Evolutionary conservation across 2,888 invertebrate species (phyloP).

Genomic region (Drosophila lutescens): DNA sequence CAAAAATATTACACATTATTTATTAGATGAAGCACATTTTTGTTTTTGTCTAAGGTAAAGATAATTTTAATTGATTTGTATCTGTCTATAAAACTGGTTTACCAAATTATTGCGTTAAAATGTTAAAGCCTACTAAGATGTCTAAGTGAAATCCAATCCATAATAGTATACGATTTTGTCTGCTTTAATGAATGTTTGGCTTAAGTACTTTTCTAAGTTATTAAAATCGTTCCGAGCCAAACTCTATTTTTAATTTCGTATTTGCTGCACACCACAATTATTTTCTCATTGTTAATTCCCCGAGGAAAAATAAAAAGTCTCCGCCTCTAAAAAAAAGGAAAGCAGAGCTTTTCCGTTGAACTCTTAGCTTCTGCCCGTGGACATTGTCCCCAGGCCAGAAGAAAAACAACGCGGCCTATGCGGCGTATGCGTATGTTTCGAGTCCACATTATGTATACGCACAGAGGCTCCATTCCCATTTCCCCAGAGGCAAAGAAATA

Average conservation of each 20-base stretch:
- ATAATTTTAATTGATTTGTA: no score
- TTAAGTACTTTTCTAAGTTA: neutral
- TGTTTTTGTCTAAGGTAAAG: no score
- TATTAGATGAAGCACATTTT: no score
- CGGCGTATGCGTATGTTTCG: conserved; percentile 61
- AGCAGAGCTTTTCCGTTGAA: conserved; percentile 2
- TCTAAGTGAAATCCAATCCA: no score
- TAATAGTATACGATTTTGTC: neutral
- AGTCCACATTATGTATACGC: conserved; percentile 71
- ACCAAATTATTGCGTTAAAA: no score
- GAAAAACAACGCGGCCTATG: conserved; percentile 46
- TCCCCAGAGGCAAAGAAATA: neutral
- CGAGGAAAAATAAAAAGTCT: neutral
- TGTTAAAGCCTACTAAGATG: no score
- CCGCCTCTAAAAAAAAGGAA: neutral
- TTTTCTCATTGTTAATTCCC: neutral
- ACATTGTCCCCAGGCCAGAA: conserved; percentile 12
- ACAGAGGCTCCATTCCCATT: conserved; percentile 11
- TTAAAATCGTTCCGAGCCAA: neutral
- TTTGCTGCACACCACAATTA: neutral
- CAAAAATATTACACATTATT: no score
- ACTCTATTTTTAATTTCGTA: conserved; percentile 2
- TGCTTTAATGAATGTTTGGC: neutral
- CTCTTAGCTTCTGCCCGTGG: conserved; percentile 25
- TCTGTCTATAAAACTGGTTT: no score